These are phyloP conservation scores for Kradibia gibbosae DNA, from an alignment of 1,140 invertebrate genomes.

Conservation along the genomic window DNA sequence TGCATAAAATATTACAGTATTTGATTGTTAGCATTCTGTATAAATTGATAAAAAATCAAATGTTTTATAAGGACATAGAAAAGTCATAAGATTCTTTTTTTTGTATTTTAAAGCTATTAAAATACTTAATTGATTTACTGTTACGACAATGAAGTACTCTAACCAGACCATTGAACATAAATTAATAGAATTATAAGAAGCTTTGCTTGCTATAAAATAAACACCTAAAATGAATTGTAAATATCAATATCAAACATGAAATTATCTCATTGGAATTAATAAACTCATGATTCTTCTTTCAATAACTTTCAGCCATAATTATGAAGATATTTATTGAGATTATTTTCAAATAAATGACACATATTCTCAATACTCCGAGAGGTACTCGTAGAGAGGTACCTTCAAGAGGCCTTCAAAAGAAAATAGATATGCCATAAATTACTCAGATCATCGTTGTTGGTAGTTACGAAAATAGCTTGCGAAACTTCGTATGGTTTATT, in stretches of 20 bases:
- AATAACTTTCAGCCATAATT: background rate
- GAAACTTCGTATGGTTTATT: background rate
- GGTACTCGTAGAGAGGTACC: too few relatives aligned
- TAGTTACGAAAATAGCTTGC: conserved; percentile 25
- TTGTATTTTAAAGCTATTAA: background rate
- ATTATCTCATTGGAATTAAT: background rate
- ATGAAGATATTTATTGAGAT: background rate
- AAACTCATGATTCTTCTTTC: background rate
- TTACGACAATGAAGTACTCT: background rate
- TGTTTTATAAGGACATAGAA: too few relatives aligned
- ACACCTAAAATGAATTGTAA: background rate
- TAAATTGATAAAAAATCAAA: too few relatives aligned
- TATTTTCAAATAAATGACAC: conserved; percentile 1
- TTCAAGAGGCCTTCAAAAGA: background rate
- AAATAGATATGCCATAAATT: background rate
- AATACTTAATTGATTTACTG: background rate
- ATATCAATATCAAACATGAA: background rate
- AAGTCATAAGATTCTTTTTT: too few relatives aligned
- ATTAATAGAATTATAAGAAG: background rate
- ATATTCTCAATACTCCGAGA: conserved; percentile 9
- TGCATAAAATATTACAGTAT: too few relatives aligned
- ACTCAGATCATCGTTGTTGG: too few relatives aligned
- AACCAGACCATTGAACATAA: too few relatives aligned
- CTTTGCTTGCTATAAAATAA: background rate
- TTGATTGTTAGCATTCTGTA: too few relatives aligned